A percentile compares a stretch with the other conserved stretches of the same genome.
These are phyloP conservation scores for Gymnosoma rotundatum DNA, from an alignment of 2,888 invertebrate species.

Conservation along the genomic window DNA sequence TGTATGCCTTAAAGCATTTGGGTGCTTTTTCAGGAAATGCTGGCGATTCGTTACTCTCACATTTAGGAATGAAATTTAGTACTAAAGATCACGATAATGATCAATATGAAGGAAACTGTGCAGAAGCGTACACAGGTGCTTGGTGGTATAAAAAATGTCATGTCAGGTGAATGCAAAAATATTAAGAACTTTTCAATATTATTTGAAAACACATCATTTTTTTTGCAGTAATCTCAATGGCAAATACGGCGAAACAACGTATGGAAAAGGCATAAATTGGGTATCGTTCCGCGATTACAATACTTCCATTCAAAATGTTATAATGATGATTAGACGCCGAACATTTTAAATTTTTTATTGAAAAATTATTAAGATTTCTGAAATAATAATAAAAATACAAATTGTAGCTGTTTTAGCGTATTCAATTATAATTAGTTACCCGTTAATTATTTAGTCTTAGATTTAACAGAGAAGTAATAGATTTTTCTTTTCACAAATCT, in stretches of 20 bases:
- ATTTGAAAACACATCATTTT: background rate
- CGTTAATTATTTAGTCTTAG: no score
- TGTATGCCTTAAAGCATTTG: background rate
- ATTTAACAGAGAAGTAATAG: no score
- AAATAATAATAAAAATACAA: no score
- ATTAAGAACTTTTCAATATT: background rate
- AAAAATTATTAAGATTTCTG: no score
- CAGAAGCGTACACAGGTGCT: background rate
- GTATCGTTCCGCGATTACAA: background rate
- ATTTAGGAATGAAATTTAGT: background rate
- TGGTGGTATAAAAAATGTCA: conserved; percentile 13
- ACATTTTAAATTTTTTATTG: background rate
- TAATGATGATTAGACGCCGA: conserved; percentile 1
- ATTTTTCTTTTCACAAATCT: no score
- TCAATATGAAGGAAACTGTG: background rate
- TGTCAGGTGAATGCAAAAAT: background rate
- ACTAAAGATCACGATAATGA: conserved; percentile 1
- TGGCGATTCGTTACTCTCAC: background rate
- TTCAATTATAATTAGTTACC: no score
- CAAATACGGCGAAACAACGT: background rate
- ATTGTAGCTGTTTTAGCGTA: no score
- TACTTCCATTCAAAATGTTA: background rate
- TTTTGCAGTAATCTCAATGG: conserved; percentile 3
- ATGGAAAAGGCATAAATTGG: background rate
- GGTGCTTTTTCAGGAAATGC: background rate